Evolutionary conservation across 2,113 vertebrate species (phyloP).

Genomic region (Grallaria varia): DNA sequence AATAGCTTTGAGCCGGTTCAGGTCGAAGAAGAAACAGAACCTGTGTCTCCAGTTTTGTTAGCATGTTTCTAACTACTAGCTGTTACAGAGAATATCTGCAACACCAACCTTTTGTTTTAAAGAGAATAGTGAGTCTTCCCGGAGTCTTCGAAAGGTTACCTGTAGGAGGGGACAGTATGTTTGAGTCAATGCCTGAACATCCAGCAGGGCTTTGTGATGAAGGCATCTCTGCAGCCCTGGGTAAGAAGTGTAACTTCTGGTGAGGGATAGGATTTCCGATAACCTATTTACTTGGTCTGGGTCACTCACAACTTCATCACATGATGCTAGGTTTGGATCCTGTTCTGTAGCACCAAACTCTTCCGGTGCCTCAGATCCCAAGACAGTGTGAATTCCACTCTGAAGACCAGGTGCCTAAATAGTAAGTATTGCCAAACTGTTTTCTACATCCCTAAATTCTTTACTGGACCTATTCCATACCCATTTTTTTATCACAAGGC

Average conservation of each 20-base stretch:
- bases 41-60: background rate
- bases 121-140: background rate
- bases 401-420: background rate
- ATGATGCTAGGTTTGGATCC: background rate
- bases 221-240: background rate
- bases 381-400: background rate
- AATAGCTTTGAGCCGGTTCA: background rate
- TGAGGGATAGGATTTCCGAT: background rate
- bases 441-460: background rate
- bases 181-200: background rate
- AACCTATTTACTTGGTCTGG: background rate
- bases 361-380: background rate
- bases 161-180: background rate
- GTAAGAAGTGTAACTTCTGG: background rate
- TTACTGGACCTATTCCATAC: background rate
- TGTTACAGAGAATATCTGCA: background rate
- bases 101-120: background rate
- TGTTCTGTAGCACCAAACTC: background rate
- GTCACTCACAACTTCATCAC: background rate
- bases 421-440: background rate
- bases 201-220: background rate
- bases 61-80: background rate
- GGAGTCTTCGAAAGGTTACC: background rate
- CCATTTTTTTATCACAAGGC: background rate
- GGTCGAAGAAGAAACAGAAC: background rate